These are phyloP conservation scores for Aepyceros melampus DNA, from an alignment of 2,113 vertebrate species.

Conservation along the genomic window DNA sequence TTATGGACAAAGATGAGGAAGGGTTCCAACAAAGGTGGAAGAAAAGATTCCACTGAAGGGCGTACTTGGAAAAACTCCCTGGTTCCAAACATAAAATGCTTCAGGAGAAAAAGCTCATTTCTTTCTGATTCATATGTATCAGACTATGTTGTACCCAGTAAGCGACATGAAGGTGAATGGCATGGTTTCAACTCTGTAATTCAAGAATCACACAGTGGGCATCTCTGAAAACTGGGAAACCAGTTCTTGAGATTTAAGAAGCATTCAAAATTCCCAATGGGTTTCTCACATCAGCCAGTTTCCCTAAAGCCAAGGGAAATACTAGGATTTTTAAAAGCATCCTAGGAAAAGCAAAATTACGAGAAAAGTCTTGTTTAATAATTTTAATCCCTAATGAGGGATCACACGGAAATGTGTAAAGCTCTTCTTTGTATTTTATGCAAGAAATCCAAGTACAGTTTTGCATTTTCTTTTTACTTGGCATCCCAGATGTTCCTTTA, in stretches of 20 bases:
- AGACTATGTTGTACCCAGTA: neutral
- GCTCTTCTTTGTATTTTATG: neutral
- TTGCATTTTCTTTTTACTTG: conserved; percentile 28
- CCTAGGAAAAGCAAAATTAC: neutral
- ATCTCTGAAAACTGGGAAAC: neutral
- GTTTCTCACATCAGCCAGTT: neutral
- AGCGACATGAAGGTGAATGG: neutral
- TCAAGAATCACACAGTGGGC: neutral
- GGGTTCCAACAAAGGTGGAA: neutral
- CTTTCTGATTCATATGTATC: neutral
- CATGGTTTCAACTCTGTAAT: neutral
- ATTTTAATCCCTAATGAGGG: neutral
- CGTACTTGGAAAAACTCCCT: neutral
- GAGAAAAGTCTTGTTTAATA: neutral
- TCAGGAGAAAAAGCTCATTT: neutral
- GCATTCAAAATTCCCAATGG: neutral
- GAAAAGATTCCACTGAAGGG: neutral
- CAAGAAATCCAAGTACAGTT: neutral
- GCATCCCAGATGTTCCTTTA: conserved; percentile 82
- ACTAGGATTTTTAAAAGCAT: neutral
- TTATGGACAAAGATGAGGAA: neutral
- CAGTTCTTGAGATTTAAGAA: neutral
- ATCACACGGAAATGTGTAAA: neutral
- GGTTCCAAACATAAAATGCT: neutral
- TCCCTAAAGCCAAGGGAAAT: neutral